phyloP scores from a whole-genome alignment of 2,797 vertebrate species.

The Acipenser transmontanus region DNA sequence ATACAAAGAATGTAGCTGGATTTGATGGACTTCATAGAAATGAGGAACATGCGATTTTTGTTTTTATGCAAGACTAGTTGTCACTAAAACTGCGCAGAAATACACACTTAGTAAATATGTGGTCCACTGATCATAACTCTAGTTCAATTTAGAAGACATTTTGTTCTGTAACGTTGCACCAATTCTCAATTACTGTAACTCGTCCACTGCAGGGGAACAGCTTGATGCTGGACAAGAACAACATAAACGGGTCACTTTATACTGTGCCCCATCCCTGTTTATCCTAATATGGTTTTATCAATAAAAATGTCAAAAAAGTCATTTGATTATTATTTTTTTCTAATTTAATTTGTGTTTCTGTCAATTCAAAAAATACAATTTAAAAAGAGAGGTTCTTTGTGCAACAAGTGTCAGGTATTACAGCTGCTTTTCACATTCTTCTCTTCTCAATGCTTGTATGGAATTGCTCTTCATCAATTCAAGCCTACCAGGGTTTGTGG shows the following conservation, averaged over 20 bases:
- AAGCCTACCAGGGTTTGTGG: constrained; percentile 37
- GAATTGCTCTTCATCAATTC: constrained; percentile 44
- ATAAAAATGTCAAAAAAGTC: no score
- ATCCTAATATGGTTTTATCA: no score
- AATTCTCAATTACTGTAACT: no score
- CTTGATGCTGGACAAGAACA: no score
- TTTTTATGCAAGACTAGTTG: neutral
- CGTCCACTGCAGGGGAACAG: no score
- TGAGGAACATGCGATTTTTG: neutral
- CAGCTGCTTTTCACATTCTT: constrained; percentile 31
- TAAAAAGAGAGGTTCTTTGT: neutral
- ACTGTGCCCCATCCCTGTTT: no score
- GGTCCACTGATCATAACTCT: constrained; percentile 34
- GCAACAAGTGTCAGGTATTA: constrained; percentile 12
- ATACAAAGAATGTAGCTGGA: constrained; percentile 10
- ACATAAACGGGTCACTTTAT: no score
- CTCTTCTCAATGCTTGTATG: constrained; percentile 41
- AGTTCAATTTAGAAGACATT: no score
- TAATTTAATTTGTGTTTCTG: no score
- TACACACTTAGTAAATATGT: constrained; percentile 44
- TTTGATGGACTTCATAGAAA: neutral
- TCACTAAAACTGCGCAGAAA: constrained; percentile 14
- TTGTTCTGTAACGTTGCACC: no score
- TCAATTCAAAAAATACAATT: no score
- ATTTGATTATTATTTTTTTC: no score